Percentiles rank a stretch among this genome's conserved stretches.
phyloP scores from a whole-genome alignment of 2,888 invertebrate species.

The Tyria jacobaeae region DNA sequence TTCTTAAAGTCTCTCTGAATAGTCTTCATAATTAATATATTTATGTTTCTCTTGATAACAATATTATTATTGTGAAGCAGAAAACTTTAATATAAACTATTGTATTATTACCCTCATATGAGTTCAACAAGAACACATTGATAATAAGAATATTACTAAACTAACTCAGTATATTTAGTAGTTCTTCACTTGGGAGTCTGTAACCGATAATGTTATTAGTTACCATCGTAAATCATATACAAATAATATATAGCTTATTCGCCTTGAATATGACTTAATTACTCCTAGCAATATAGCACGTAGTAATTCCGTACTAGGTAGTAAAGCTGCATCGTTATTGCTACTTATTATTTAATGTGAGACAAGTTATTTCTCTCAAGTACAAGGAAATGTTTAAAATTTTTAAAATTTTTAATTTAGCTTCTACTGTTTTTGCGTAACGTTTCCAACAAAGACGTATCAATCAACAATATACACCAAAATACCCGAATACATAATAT shows the following conservation, averaged over 20 bases:
- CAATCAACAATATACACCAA: constrained; percentile 2
- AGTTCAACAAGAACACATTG: neutral
- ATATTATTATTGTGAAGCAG: neutral
- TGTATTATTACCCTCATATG: neutral
- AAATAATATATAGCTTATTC: no score
- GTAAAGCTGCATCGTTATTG: neutral
- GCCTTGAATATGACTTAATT: neutral
- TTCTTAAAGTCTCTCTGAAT: neutral
- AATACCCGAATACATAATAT: neutral
- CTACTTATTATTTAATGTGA: neutral
- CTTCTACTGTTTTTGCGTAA: neutral
- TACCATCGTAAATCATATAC: neutral
- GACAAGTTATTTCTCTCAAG: neutral
- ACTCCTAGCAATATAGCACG: neutral
- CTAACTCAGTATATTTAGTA: no score
- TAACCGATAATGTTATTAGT: neutral
- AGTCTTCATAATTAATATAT: neutral
- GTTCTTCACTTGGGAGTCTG: neutral
- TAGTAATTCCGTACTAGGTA: neutral
- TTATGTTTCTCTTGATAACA: neutral
- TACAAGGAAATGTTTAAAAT: neutral
- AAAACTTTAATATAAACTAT: neutral
- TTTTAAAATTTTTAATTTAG: neutral
- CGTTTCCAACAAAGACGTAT: neutral
- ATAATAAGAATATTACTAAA: neutral